Base-by-base conservation (phyloP, 2,797 vertebrate genomes). In the Gallinago nigripennis region DNA sequence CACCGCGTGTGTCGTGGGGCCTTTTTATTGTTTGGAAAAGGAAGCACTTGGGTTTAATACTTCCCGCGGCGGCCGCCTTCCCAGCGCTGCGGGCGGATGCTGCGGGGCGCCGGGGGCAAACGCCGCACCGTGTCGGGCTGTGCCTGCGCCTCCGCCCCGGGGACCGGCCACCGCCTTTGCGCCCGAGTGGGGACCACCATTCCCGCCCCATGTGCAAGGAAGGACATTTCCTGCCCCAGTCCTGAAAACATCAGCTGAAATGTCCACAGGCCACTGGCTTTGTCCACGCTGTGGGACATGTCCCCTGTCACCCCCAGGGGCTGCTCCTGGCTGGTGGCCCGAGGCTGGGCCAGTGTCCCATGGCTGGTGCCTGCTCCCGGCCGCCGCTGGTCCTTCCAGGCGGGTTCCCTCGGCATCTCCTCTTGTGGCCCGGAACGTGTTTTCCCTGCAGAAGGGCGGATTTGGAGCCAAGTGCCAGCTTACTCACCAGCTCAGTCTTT, bases 11-110 rank as follows among this genome's bases (percentile, higher is more conserved):
- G 88, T 76, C 68, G 56, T 3, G 56, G 75, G 51, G 90, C 90
- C 54, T 88, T 92, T 96, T 91, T 94, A 96, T 97, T 97, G 97
- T 97, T 97, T 97, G 90, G 72, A 81, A 95, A 97, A 97, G 97
- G 97, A 97, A 97, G 88, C 90, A 95, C 95, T 97, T 92, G 76
- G 71, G 91, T 97, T 95, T 92, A 95, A 97, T 96, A 90, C 96
- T 97, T 98, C 97, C 97, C 93, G 41, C 33, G 57, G 72, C 33
- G 5, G 54, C 84, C 5, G 66, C 79, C 39, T 50, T 79, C 81
- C 84, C 79, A 28, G 88, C 58, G 24, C 39, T 20, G 45, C 4
- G 11, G 57, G 91, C 53, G 91, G 92, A 81, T 48, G 92, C 94
- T 33, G 86, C 5, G 27, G 95, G 77, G 86, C 41, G 10, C 65